These are phyloP conservation scores for Cecidostiba fungosa DNA, from an alignment of 2,888 invertebrate species.

Conservation along the genomic window DNA sequence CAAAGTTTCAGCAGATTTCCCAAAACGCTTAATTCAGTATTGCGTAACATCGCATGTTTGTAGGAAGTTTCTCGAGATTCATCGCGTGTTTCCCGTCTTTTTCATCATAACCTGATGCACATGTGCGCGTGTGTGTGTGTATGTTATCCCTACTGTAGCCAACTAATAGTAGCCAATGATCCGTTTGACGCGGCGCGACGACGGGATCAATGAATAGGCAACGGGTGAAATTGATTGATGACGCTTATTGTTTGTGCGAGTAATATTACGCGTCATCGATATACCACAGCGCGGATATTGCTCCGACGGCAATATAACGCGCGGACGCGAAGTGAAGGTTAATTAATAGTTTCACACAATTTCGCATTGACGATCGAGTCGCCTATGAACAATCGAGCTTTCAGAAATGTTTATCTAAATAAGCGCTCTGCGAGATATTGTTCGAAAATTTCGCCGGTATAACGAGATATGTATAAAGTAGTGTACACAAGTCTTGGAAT, in stretches of 20 bases:
- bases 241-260: conserved; percentile 18
- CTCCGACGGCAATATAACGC: neutral
- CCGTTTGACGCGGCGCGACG: conserved; percentile 39
- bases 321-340: too few species aligned
- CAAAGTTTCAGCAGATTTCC: neutral
- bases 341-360: too few species aligned
- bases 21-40: too few species aligned
- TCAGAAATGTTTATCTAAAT: too few species aligned
- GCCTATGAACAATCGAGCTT: too few species aligned
- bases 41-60: conserved; percentile 27
- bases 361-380: too few species aligned
- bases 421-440: too few species aligned
- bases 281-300: neutral
- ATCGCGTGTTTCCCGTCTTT: conserved; percentile 33
- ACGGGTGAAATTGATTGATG: conserved; percentile 50
- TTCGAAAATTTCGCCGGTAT: neutral
- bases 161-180: conserved; percentile 51
- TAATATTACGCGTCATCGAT: conserved; percentile 15
- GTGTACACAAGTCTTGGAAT: neutral
- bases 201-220: neutral
- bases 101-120: too few species aligned
- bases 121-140: too few species aligned
- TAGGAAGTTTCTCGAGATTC: conserved; percentile 22
- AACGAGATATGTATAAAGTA: neutral
- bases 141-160: too few species aligned